A percentile compares a stretch with the other conserved stretches of the same genome.
These are phyloP conservation scores for Plagiodera versicolora DNA, from an alignment of 2,888 invertebrate species.

Conservation along the genomic window DNA sequence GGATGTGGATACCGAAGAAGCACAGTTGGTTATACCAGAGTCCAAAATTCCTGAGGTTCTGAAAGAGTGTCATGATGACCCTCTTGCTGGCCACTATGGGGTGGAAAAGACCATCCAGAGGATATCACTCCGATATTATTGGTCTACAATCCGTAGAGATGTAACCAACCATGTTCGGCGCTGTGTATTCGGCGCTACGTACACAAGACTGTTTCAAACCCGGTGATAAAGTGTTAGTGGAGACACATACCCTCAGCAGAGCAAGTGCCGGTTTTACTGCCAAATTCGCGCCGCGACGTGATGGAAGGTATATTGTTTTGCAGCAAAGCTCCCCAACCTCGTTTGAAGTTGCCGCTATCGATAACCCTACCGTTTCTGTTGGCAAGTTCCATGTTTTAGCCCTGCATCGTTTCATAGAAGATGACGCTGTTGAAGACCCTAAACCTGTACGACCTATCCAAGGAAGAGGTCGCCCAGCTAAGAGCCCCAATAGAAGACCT, in stretches of 20 bases:
- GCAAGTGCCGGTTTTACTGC: not conserved
- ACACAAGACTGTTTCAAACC: slow-evolving; percentile 20
- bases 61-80: slow-evolving; percentile 1
- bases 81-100: slow-evolving; percentile 23
- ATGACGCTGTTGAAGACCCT: too few species aligned
- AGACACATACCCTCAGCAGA: not conserved
- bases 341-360: slow-evolving; percentile 1
- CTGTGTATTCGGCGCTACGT: not conserved
- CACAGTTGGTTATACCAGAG: slow-evolving; percentile 8
- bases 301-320: slow-evolving; percentile 4
- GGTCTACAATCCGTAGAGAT: not conserved
- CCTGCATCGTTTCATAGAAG: too few species aligned
- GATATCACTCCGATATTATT: slow-evolving; percentile 16
- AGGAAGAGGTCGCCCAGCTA: too few species aligned
- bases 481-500: too few species aligned
- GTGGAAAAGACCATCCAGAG: slow-evolving; percentile 30
- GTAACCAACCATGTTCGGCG: not conserved
- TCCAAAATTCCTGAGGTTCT: not conserved
- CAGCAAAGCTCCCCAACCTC: slow-evolving; percentile 3
- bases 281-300: slow-evolving; percentile 10
- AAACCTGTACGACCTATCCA: too few species aligned
- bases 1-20: slow-evolving; percentile 8
- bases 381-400: slow-evolving; percentile 8
- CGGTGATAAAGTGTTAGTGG: slow-evolving; percentile 4
- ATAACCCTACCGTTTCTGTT: not conserved